A percentile compares a stretch with the other conserved stretches of the same genome.
Evolutionary conservation across 1,140 invertebrate species (phyloP).

Genomic region (Pararge aegeria): DNA sequence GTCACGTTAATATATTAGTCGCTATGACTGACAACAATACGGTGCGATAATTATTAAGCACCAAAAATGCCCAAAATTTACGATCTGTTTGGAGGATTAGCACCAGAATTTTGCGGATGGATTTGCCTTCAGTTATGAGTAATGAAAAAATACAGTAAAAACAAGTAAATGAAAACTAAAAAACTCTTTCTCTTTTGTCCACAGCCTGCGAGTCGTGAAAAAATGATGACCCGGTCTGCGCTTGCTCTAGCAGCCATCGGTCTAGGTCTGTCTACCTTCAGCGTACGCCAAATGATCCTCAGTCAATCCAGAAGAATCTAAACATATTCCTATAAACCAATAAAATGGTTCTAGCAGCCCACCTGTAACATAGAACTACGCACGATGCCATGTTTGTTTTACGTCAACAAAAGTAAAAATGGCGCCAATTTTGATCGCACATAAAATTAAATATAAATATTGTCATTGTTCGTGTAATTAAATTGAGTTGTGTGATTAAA

Average conservation of each 20-base stretch:
- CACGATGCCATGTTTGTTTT: conserved; percentile 22
- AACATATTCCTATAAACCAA: conserved; percentile 11
- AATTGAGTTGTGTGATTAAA: conserved; percentile 31
- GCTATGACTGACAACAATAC: too few species aligned
- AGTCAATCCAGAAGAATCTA: conserved; percentile 60
- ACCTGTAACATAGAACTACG: conserved; percentile 6
- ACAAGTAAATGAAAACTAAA: too few species aligned
- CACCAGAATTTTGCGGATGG: too few species aligned
- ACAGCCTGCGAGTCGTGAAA: conserved; percentile 77
- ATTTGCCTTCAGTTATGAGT: too few species aligned
- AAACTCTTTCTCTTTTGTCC: conserved; percentile 40
- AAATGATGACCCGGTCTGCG: conserved; percentile 80
- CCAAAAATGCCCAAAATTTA: too few species aligned
- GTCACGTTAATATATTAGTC: too few species aligned
- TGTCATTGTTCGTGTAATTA: conserved; percentile 19
- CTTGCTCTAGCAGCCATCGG: conserved; percentile 80
- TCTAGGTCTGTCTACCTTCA: conserved; percentile 81
- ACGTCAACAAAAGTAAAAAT: conserved; percentile 19
- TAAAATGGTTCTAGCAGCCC: conserved; percentile 9
- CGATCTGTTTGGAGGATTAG: too few species aligned
- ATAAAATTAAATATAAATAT: conserved; percentile 6
- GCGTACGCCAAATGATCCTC: conserved; percentile 82
- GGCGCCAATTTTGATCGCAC: conserved; percentile 26
- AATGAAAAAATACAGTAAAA: too few species aligned
- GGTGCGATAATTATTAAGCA: too few species aligned